Conservation (phyloP, 1,140 invertebrate species). For the Hirudo medicinalis region DNA sequence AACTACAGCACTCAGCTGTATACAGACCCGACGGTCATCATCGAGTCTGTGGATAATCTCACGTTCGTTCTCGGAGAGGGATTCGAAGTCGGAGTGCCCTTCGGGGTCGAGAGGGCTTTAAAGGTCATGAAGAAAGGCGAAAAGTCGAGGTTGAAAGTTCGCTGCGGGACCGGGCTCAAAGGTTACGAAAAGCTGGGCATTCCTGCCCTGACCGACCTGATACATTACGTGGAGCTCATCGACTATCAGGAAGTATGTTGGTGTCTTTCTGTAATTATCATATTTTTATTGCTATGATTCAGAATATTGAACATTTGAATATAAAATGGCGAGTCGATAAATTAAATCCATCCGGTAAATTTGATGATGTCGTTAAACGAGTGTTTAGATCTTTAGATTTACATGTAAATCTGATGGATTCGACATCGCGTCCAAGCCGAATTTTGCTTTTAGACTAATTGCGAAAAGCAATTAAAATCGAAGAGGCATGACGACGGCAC, state of each 20-base stretch:
- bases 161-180: conserved; percentile 54
- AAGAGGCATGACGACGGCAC: no score
- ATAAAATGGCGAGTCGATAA: background rate
- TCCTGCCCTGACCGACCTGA: conserved; percentile 61
- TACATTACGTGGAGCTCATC: conserved; percentile 53
- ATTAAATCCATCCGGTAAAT: background rate
- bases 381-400: no score
- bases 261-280: no score
- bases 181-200: conserved; percentile 61
- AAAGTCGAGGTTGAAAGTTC: conserved; percentile 59
- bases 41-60: conserved; percentile 62
- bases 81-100: conserved; percentile 55
- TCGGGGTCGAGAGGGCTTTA: conserved; percentile 71
- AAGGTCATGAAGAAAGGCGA: conserved; percentile 69
- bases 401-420: no score
- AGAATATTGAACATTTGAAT: no score
- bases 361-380: background rate
- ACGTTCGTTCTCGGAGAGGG: conserved; percentile 77
- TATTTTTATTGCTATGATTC: no score
- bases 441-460: no score
- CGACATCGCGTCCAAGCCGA: no score
- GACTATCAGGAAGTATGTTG: no score
- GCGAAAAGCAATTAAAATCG: no score
- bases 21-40: conserved; percentile 43
- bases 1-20: conserved; percentile 41